Evolutionary conservation across 2,113 vertebrate genomes (phyloP).

Genomic region (Anas platyrhynchos): DNA sequence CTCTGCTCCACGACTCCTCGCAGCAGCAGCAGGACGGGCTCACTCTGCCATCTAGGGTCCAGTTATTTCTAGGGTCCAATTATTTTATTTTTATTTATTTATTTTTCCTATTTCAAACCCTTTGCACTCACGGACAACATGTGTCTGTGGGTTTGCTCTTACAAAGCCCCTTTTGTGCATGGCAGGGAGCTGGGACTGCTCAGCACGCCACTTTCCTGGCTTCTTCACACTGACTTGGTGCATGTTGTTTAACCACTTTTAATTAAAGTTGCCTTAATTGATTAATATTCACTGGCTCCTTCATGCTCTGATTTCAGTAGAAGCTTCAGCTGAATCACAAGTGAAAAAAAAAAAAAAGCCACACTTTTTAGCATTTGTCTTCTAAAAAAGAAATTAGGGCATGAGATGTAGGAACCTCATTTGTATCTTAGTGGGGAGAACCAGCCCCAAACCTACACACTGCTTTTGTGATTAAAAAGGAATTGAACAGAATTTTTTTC

Average conservation of each 20-base stretch:
- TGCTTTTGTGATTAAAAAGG: neutral
- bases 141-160: neutral
- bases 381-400: neutral
- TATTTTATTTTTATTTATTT: neutral
- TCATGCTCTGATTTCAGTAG: neutral
- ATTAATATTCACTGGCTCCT: neutral
- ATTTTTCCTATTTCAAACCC: neutral
- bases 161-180: accelerated
- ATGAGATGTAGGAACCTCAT: accelerated
- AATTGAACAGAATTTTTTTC: neutral
- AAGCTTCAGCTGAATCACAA: neutral
- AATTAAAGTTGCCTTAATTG: neutral
- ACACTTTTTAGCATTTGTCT: neutral
- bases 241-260: neutral
- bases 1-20: too few relatives aligned
- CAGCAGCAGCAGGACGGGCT: neutral
- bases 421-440: neutral
- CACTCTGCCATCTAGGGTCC: slow-evolving; percentile 54
- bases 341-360: neutral
- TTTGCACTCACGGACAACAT: neutral
- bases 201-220: neutral
- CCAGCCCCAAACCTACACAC: neutral
- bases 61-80: neutral
- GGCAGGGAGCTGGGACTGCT: neutral
- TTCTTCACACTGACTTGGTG: accelerated